These are phyloP conservation scores for Xiphophorus birchmanni DNA, from an alignment of 2,797 vertebrate genomes.

Conservation along the genomic window DNA sequence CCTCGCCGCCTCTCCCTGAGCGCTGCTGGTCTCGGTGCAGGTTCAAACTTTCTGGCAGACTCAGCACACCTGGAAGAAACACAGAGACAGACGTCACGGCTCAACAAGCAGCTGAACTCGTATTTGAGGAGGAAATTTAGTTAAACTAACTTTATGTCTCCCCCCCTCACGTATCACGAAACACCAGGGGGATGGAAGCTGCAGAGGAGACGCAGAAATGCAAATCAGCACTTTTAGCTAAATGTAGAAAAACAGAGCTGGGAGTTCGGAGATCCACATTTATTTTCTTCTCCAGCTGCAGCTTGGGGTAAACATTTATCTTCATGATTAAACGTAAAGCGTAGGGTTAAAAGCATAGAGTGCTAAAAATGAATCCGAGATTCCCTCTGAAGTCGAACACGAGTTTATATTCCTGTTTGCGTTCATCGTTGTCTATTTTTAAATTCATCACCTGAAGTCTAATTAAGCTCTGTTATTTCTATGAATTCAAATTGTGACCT, in stretches of 20 bases:
- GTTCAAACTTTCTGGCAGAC: constrained; percentile 94
- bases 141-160: background rate
- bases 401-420: background rate
- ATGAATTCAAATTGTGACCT: constrained; percentile 14
- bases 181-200: constrained; percentile 5
- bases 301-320: constrained; percentile 4
- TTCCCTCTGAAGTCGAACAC: background rate
- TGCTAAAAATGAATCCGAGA: background rate
- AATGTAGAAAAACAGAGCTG: constrained; percentile 14
- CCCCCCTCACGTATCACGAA: background rate
- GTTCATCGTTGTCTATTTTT: constrained; percentile 1
- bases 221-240: constrained; percentile 25
- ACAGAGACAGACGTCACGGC: constrained; percentile 9
- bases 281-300: constrained; percentile 3
- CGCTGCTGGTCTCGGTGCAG: constrained; percentile 93
- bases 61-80: constrained; percentile 87
- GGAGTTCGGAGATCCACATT: background rate
- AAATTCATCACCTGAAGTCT: constrained; percentile 16
- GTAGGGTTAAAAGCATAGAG: constrained; percentile 14
- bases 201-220: background rate
- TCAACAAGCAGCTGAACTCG: background rate
- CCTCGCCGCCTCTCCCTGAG: constrained; percentile 84
- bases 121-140: background rate
- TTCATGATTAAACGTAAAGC: constrained; percentile 17
- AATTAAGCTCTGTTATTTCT: constrained; percentile 8